Evolutionary conservation across 1,140 invertebrate genomes (phyloP), one percentile per base, ranked within the genome.

Genomic region (Philotrypesis tridentata): DNA sequence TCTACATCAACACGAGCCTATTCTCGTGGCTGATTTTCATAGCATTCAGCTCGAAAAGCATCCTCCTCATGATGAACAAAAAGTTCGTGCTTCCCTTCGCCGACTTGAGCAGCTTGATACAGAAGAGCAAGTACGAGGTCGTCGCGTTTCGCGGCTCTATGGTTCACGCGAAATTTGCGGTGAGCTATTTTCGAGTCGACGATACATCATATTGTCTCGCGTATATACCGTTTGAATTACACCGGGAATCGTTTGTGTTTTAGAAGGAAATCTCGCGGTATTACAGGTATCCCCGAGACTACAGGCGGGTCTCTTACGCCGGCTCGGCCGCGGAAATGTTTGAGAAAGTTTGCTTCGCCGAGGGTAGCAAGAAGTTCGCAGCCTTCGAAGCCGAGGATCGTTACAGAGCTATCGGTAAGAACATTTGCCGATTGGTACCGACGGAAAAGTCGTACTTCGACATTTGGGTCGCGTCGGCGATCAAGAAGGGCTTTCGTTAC

Each of bases 1-100:
- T 87, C 1, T 80, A 85, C 2, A 21, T 86, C 0, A 85, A 81
- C 21, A 85, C 85, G 9, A 87, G 82, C 61, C 48, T 85, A 11
- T 88, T 86, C n/a, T 84, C 83, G 12, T 88, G 86, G 86, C 11
- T 87, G 25, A 74, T 86, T 29, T 23, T 87, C 0, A 83, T 85
- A 43, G 79, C 84, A 11, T 87, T 87, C 68, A 87, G 68, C 70
- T 85, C 86, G 0, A 61, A 87, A 60, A 83, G 86, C 1, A 86
- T 88, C 68, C 82, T 80, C 31, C 83, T 77, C 8, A 87, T 88
- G 86, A 79, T 82, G 11, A 82, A 85, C 67, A 84, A 80, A 80
- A 37, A 79, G 17, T n/a, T 82, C 2, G 79, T 63, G 1, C 63
- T 82, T 17, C 85, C 88, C 0, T 89, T 89, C 68, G 40, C 67